Conservation (phyloP, 2,113 vertebrate species). For the Sebastes schlegelii region DNA sequence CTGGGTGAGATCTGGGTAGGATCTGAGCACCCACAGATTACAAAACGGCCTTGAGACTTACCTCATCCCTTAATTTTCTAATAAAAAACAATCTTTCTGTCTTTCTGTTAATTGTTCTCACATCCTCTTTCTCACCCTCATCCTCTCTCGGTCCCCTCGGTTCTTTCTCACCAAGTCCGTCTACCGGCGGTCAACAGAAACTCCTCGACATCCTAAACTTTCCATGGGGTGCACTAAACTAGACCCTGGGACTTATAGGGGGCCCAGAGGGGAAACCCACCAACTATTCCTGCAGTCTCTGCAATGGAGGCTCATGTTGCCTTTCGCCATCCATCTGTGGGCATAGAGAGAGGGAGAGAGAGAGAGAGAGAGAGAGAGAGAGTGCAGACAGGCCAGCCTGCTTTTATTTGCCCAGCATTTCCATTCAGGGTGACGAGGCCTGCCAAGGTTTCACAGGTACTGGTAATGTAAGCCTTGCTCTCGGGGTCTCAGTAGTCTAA, state of each 20-base stretch:
- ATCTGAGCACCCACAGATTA: conserved; percentile 33
- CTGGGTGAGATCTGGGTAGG: conserved; percentile 35
- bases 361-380: conserved; percentile 28
- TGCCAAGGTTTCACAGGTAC: conserved; percentile 82
- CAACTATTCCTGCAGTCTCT: conserved; percentile 63
- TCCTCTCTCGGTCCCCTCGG: conserved; percentile 20
- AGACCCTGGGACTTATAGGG: conserved; percentile 49
- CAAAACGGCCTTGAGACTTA: conserved; percentile 9
- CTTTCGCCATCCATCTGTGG: conserved; percentile 82
- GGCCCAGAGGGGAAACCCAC: conserved; percentile 63
- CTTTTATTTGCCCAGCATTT: conserved; percentile 83
- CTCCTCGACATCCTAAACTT: conserved; percentile 67
- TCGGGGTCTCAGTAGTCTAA: conserved; percentile 79
- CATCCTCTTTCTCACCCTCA: conserved; percentile 39
- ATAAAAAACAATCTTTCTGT: conserved; percentile 48
- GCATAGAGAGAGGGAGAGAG: conserved; percentile 66
- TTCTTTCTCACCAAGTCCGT: conserved; percentile 28
- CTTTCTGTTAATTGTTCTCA: conserved; percentile 20
- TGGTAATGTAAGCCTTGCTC: conserved; percentile 77
- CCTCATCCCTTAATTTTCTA: conserved; percentile 35
- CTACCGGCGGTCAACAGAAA: conserved; percentile 65
- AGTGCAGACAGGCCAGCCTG: conserved; percentile 81
- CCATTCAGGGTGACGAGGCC: conserved; percentile 76
- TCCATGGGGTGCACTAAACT: conserved; percentile 64
- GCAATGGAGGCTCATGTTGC: conserved; percentile 73